Evolutionary conservation across 2,888 invertebrate genomes (phyloP).

Genomic region (Ypsolopha scabrella): DNA sequence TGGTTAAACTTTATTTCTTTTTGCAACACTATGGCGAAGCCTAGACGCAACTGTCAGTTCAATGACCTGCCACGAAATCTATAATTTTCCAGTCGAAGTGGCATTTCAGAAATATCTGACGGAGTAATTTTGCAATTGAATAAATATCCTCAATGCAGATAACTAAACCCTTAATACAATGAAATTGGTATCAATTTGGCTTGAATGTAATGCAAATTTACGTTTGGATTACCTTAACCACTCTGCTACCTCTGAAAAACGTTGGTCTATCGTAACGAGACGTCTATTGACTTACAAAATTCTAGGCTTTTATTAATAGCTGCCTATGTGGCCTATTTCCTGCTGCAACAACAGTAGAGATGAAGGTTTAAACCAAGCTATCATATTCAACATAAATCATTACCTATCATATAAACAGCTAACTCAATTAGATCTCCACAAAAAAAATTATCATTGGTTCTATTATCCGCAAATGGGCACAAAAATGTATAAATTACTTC

Average conservation of each 20-base stretch:
- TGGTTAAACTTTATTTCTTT: too few species aligned
- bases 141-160: conserved; percentile 14
- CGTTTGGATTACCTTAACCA: conserved; percentile 5
- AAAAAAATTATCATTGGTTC: not conserved
- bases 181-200: not conserved
- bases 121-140: conserved; percentile 6
- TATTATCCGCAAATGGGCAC: not conserved
- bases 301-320: not conserved
- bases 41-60: conserved; percentile 21
- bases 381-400: not conserved
- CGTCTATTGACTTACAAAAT: not conserved
- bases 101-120: conserved; percentile 53
- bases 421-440: not conserved
- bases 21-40: not conserved
- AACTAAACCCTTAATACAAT: conserved; percentile 18
- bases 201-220: not conserved
- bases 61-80: conserved; percentile 50
- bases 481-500: conserved; percentile 1
- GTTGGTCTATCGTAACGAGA: conserved; percentile 38
- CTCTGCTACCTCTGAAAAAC: conserved; percentile 36
- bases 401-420: not conserved
- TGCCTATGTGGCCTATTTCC: too few species aligned
- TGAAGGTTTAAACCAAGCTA: too few species aligned
- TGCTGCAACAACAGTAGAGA: too few species aligned
- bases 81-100: conserved; percentile 52